A percentile compares a stretch with the other conserved stretches of the same genome.
Conservation (phyloP, 2,113 vertebrate genomes). For the Piaya cayana region DNA sequence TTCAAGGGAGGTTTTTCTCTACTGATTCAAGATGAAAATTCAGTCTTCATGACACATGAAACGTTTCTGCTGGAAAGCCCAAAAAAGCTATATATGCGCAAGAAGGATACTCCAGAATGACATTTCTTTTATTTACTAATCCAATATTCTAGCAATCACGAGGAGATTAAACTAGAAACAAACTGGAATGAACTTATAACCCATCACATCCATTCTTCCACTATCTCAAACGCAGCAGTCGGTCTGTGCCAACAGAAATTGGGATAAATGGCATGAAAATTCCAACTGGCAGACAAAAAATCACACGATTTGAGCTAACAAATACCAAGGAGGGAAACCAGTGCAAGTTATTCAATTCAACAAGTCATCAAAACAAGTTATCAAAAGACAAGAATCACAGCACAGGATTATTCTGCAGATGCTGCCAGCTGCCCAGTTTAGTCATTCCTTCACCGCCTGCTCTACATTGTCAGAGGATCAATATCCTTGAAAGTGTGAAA, state of each 20-base stretch:
- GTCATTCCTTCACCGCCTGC: background rate
- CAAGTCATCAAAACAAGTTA: background rate
- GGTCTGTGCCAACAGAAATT: background rate
- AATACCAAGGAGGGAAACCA: background rate
- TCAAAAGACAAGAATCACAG: background rate
- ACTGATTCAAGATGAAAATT: background rate
- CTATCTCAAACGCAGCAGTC: background rate
- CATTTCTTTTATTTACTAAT: background rate
- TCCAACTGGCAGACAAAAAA: background rate
- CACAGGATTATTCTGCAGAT: background rate
- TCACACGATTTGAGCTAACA: background rate
- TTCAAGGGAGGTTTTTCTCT: background rate
- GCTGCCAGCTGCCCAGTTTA: background rate
- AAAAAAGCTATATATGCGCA: background rate
- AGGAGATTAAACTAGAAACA: background rate
- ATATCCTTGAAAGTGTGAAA: background rate
- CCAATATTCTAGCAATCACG: background rate
- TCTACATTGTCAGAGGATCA: background rate
- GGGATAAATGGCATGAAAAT: constrained; percentile 19
- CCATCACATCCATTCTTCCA: background rate
- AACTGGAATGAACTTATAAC: background rate
- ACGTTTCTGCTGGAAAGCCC: background rate
- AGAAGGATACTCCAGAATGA: background rate
- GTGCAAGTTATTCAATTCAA: background rate
- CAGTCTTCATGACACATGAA: background rate